Evolutionary conservation across 2,113 vertebrate genomes (phyloP).

Genomic region (Polypterus senegalus): DNA sequence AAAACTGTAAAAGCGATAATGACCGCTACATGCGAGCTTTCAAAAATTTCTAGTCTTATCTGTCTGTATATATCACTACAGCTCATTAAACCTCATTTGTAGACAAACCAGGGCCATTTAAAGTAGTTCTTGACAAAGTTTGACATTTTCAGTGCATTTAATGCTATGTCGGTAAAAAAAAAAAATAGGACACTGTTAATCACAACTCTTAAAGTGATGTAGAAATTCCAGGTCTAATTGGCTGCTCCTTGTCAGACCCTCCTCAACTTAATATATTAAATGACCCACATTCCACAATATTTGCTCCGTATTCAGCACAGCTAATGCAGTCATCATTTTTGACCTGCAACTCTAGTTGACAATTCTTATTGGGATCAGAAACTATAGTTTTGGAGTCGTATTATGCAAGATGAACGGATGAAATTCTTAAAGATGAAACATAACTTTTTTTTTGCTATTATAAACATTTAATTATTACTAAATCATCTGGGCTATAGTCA

Average conservation of each 20-base stretch:
- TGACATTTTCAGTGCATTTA: conserved; percentile 71
- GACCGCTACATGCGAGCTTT: conserved; percentile 43
- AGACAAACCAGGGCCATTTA: conserved; percentile 37
- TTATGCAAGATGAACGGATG: too few relatives aligned
- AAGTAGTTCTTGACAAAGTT: conserved; percentile 47
- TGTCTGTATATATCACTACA: conserved; percentile 42
- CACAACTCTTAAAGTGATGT: conserved; percentile 58
- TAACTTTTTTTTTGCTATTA: too few relatives aligned
- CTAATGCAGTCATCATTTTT: conserved; percentile 29
- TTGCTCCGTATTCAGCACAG: conserved; percentile 41
- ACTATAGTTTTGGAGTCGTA: too few relatives aligned
- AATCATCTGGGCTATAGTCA: too few relatives aligned
- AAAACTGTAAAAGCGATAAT: conserved; percentile 28
- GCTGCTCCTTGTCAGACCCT: conserved; percentile 62
- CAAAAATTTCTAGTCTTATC: conserved; percentile 49
- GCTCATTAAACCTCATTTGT: conserved; percentile 64
- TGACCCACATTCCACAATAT: conserved; percentile 36
- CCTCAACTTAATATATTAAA: conserved; percentile 54
- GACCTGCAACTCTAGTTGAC: too few relatives aligned
- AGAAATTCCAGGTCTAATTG: conserved; percentile 74
- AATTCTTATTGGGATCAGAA: too few relatives aligned
- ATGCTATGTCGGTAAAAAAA: conserved; percentile 68
- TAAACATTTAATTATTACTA: too few relatives aligned
- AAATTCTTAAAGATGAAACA: too few relatives aligned
- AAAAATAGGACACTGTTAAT: conserved; percentile 71